Conservation (phyloP, 2,797 vertebrate species). For the Centropyge bicolor region DNA sequence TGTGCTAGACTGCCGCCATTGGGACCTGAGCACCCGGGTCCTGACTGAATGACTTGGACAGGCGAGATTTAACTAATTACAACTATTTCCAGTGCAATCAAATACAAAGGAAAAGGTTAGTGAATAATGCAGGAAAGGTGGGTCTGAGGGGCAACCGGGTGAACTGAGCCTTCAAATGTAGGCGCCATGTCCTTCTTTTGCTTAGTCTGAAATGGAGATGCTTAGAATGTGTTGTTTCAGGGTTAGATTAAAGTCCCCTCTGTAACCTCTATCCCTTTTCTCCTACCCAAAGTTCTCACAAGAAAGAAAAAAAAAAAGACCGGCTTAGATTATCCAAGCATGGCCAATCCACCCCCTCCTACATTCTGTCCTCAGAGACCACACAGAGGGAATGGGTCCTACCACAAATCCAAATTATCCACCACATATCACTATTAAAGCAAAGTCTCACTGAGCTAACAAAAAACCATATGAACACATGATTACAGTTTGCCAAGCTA, state of each 20-base stretch:
- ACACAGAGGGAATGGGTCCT: slow-evolving; percentile 84
- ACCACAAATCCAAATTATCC: slow-evolving; percentile 71
- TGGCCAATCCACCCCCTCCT: slow-evolving; percentile 81
- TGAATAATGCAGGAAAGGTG: slow-evolving; percentile 59
- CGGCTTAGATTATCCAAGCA: slow-evolving; percentile 89
- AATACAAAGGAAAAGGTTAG: slow-evolving; percentile 80
- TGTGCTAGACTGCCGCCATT: slow-evolving; percentile 81
- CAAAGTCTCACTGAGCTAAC: slow-evolving; percentile 76
- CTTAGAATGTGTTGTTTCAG: slow-evolving; percentile 80
- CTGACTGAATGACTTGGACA: slow-evolving; percentile 76
- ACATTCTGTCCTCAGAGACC: slow-evolving; percentile 83
- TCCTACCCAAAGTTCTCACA: slow-evolving; percentile 46
- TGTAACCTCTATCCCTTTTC: slow-evolving; percentile 45
- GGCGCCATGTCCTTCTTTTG: slow-evolving; percentile 75
- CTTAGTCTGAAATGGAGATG: slow-evolving; percentile 83
- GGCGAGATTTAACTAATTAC: slow-evolving; percentile 88
- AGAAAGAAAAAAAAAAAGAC: slow-evolving; percentile 75
- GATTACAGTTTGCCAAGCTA: slow-evolving; percentile 74
- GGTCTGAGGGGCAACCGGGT: slow-evolving; percentile 22
- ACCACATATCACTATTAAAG: slow-evolving; percentile 74
- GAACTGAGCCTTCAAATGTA: slow-evolving; percentile 76
- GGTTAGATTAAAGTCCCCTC: slow-evolving; percentile 70
- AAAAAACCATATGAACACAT: slow-evolving; percentile 81
- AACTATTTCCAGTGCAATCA: slow-evolving; percentile 82
- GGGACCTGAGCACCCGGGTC: slow-evolving; percentile 66